Evolutionary conservation across 2,113 vertebrate species (phyloP).

Genomic region (Xyliphius kryptos): DNA sequence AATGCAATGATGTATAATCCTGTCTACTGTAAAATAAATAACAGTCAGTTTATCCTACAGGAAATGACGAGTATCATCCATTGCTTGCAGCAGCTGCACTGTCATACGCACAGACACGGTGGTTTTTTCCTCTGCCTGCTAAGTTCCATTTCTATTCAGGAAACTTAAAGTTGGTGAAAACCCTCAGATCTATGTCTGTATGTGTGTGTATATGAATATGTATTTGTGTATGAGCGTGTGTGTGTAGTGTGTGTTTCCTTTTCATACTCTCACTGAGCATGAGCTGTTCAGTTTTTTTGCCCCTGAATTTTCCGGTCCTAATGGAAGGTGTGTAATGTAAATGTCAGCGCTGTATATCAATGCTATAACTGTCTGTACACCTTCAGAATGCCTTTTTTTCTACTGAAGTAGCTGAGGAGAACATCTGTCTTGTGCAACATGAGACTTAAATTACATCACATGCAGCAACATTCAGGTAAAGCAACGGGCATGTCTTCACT

Average conservation of each 20-base stretch:
- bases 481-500: slow-evolving; percentile 54
- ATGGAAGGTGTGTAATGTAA: slow-evolving; percentile 58
- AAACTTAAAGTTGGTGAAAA: slow-evolving; percentile 52
- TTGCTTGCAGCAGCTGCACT: slow-evolving; percentile 20
- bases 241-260: too few species aligned
- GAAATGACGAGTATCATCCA: slow-evolving; percentile 12
- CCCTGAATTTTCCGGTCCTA: slow-evolving; percentile 51
- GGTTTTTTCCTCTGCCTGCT: slow-evolving; percentile 45
- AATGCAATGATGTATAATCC: too few species aligned
- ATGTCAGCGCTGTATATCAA: slow-evolving; percentile 61
- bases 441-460: slow-evolving; percentile 52
- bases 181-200: slow-evolving; percentile 18
- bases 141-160: slow-evolving; percentile 66
- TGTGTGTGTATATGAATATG: slow-evolving; percentile 19
- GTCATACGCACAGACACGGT: too few species aligned
- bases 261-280: slow-evolving; percentile 30
- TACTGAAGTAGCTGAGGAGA: slow-evolving; percentile 36
- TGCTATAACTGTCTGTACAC: slow-evolving; percentile 36
- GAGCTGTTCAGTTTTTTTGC: slow-evolving; percentile 32
- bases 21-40: too few species aligned
- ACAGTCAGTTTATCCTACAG: slow-evolving; percentile 14
- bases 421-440: slow-evolving; percentile 52
- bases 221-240: too few species aligned
- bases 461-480: slow-evolving; percentile 31
- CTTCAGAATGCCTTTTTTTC: slow-evolving; percentile 45